These are phyloP conservation scores for Epicampocera succincta DNA, from an alignment of 2,888 invertebrate species.

Conservation along the genomic window DNA sequence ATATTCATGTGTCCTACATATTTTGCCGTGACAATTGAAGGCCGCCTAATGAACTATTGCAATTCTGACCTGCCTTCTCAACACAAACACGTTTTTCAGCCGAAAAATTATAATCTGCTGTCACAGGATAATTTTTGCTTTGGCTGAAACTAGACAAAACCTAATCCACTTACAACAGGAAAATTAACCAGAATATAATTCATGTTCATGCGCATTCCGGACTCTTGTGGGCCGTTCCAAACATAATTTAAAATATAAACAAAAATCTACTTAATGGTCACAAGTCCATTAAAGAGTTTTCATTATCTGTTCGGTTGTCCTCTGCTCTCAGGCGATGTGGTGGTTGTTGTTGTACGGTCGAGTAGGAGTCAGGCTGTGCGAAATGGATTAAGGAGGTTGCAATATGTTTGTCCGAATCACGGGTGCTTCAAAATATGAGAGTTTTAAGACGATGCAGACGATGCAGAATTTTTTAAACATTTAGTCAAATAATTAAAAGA, in stretches of 20 bases:
- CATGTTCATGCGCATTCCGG: background rate
- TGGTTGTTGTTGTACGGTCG: too few relatives aligned
- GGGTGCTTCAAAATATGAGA: too few relatives aligned
- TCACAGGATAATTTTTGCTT: background rate
- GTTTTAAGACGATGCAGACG: too few relatives aligned
- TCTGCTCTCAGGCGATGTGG: too few relatives aligned
- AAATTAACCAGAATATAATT: background rate
- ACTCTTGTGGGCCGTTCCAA: slow-evolving; percentile 70
- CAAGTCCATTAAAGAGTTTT: slow-evolving; percentile 33
- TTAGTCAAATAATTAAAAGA: too few relatives aligned
- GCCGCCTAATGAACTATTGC: too few relatives aligned
- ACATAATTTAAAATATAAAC: slow-evolving; percentile 73
- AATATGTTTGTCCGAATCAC: too few relatives aligned
- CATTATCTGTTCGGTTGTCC: background rate
- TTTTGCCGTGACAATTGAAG: too few relatives aligned
- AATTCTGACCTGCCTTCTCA: slow-evolving; percentile 7
- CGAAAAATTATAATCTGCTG: slow-evolving; percentile 18
- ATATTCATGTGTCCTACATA: too few relatives aligned
- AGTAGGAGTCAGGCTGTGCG: too few relatives aligned
- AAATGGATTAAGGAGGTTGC: too few relatives aligned
- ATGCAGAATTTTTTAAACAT: too few relatives aligned
- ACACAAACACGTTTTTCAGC: slow-evolving; percentile 13
- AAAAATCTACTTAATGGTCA: slow-evolving; percentile 63
- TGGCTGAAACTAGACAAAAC: background rate
- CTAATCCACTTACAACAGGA: slow-evolving; percentile 1